Evolutionary conservation across 2,797 vertebrate species (phyloP).

Genomic region (Gorsachius magnificus): DNA sequence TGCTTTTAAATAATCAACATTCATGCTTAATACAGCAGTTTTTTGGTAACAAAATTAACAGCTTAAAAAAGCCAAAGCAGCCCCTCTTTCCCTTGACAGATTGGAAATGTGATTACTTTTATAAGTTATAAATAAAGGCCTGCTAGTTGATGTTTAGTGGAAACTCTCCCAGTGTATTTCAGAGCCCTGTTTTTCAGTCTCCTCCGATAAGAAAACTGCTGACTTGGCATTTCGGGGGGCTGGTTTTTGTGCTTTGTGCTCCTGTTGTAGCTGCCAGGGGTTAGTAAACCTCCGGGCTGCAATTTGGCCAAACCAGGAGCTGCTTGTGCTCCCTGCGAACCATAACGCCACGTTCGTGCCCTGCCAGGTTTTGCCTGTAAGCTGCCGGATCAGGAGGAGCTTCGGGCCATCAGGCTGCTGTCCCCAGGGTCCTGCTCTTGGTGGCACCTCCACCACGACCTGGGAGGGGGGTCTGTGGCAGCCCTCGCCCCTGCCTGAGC

Average conservation of each 20-base stretch:
- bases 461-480: not conserved
- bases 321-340: not conserved
- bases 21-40: constrained; percentile 10
- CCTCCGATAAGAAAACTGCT: constrained; percentile 23
- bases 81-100: not conserved
- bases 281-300: not conserved
- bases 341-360: accelerated
- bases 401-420: not conserved
- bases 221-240: not conserved
- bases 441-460: not conserved
- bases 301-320: not conserved
- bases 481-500: not conserved
- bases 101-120: not conserved
- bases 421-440: not conserved
- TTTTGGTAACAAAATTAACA: constrained; percentile 19
- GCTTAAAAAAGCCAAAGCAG: not conserved
- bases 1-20: constrained; percentile 33
- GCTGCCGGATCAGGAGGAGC: accelerated
- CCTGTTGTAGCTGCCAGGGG: not conserved
- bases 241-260: not conserved
- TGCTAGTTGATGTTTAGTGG: constrained; percentile 34
- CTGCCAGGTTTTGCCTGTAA: accelerated
- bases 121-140: constrained; percentile 26
- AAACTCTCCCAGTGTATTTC: constrained; percentile 37
- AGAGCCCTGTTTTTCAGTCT: constrained; percentile 13